Base-by-base conservation (phyloP, 1,140 invertebrate genomes). In the Drosophila obscura region DNA sequence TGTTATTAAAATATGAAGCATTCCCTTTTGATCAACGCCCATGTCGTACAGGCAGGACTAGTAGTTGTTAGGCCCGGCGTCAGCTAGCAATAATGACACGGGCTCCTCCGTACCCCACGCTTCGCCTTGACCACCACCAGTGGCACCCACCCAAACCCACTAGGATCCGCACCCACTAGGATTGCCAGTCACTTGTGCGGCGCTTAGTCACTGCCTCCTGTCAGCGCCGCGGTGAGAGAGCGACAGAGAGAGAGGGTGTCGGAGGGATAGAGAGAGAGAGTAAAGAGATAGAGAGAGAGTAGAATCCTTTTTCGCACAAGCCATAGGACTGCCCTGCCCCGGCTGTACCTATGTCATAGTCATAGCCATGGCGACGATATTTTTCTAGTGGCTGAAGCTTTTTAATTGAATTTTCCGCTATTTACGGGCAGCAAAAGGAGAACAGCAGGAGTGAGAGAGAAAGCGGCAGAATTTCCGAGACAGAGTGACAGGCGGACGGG, bases 371-470 rank as follows among this genome's bases (percentile, higher is more conserved):
- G 82, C 82, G 78, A 87, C 82, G 82, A 85, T 85, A 85, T 87
- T 85, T 85, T 85, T 85, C 82, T 85, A 85, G 82, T 85, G 82
- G 82, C 82, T 85, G 82, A 87, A 87, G 82, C 82, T 87, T 85
- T 77, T 85, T 85, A 85, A 85, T 85, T 85, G 82, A 85, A 85
- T 85, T 87, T 85, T 85, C 77, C 82, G 82, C 82, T 87, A 85
- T 85, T 85, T 85, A 85, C 82, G 78, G 61, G 53, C 61, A 64
- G 77, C 74, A 39, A 46, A 31, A 61, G 43, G 19, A 51, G 44
- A 26, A 45, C 28, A 59, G 55, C 39, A 41, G 46, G 41, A 51
- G 31, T 35, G 35, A 49, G 46, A 19, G 11, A 46, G 41, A 52
- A 31, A 22, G 35, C 62, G 28, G 15, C 43, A 28, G 46, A n/a